Evolutionary conservation across 2,797 vertebrate species (phyloP), one percentile per base, ranked within the genome.

Genomic region (Babyrousa celebensis): DNA sequence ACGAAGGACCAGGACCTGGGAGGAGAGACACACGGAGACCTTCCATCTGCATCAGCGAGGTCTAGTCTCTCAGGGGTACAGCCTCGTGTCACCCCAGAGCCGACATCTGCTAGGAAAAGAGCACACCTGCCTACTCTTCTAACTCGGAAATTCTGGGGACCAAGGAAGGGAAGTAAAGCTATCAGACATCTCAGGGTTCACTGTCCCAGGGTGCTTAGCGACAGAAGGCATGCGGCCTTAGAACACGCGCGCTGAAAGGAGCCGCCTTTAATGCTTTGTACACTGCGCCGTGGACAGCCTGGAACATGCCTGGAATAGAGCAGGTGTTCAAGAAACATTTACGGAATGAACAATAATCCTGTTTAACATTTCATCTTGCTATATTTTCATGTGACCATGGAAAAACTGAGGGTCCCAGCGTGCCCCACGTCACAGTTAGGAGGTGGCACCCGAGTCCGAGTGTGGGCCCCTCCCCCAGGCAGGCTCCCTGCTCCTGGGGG

Each of bases 1-100:
- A 80, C 99, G 99, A 97, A 99, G 97, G 87, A 99, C 99, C 95
- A 99, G 99, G 96, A 99, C 99, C 99, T 99, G 98, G 27, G 86
- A 91, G 62, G 62, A 90, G 91, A 43, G 87, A 25, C 60, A 93
- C 17, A 27, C 5, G 18, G 25, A 96, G 60, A 91, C 48, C 36
- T 62, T 32, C 58, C 56, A 16, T 48, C 52, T 6, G 6, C 20
- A 36, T 2, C 6, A 16, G 67, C 12, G 11, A 87, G 77, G 36
- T 70, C 8, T 70, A 25, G 21, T 36, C 75, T 60, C 67, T 65
- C 15, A 1, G 4, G 62, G 56, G 56, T 75, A 72, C 0, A 60
- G 62, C 8, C 29, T 36, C 54, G 14, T 21, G 6, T 9, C 83
- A 79, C 18, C 58, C 36, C 27, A 62, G 40, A n/a, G 68, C n/a